These are phyloP conservation scores for Macroramphosus scolopax DNA, from an alignment of 2,797 vertebrate genomes.

Conservation along the genomic window DNA sequence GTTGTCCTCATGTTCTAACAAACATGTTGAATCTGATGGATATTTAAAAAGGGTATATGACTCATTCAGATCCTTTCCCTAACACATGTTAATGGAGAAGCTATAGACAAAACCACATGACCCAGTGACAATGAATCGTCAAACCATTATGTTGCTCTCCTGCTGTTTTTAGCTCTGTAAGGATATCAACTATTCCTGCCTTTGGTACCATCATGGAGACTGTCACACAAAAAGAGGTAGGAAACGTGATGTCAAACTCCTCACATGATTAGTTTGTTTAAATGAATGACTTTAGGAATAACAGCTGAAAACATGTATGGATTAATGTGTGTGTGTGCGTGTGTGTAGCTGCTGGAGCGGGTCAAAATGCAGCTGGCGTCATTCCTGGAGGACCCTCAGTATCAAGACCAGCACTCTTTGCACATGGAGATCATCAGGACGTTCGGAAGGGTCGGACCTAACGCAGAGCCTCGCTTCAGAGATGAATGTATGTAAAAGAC, in stretches of 20 bases:
- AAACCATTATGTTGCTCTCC: conserved; percentile 41
- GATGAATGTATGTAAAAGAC: conserved; percentile 88
- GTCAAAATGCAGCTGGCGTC: conserved; percentile 99
- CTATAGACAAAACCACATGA: background rate
- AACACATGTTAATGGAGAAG: background rate
- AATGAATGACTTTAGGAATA: background rate
- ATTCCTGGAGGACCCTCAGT: conserved; percentile 97
- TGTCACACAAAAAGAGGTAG: conserved; percentile 97
- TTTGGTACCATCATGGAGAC: conserved; percentile 99
- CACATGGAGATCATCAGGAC: conserved; percentile 98
- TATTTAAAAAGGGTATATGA: conserved; percentile 18
- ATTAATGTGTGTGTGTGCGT: conserved; percentile 1
- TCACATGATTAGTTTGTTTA: background rate
- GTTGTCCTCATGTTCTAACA: background rate
- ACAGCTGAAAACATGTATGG: background rate
- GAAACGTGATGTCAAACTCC: background rate
- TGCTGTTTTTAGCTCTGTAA: conserved; percentile 87
- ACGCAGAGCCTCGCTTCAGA: conserved; percentile 95
- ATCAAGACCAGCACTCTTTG: conserved; percentile 97
- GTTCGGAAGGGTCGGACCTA: conserved; percentile 95
- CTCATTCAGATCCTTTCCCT: conserved; percentile 15
- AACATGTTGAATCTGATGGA: background rate
- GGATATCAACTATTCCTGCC: conserved; percentile 97
- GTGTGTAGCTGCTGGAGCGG: conserved; percentile 89
- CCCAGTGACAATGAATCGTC: conserved; percentile 9